Base-by-base conservation (phyloP, 1,140 invertebrate species). In the Parasteatoda tepidariorum region DNA sequence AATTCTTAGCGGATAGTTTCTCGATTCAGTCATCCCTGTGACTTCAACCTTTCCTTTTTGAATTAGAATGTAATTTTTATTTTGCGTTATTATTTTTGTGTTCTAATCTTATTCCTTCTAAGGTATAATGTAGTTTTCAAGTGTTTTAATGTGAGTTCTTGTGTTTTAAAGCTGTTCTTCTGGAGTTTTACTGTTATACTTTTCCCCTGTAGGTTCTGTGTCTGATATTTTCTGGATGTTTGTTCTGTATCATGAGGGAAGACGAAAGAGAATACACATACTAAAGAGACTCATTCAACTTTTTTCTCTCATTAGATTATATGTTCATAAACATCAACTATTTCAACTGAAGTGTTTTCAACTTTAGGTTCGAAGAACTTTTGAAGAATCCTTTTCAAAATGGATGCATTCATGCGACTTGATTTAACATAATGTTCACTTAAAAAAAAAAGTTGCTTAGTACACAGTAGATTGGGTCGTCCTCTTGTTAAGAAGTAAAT, bases 231-330 rank as follows among this genome's bases (percentile, higher is more conserved):
- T 68, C 76, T n/a, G 76, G 76, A 9, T 67, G 70, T 7, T 26
- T 84, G 13, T 84, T 84, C 24, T 75, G 59, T 18, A 57, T 64
- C 13, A 24, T 84, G 3, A 66, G 82, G 30, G 70, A 84, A 30
- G 82, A 84, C 26, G 33, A 59, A 0, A 84, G 55, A 66, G 22
- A 62, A 3, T 74, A 74, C n/a, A 15, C n/a, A 11, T 57, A 31
- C 9, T 15, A 13, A 24, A 22, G 5, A 28, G 22, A 33, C 6
- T 7, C 3, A 9, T n/a, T 66, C 11, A 5, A n/a, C n/a, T n/a
- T n/a, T n/a, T n/a, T n/a, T n/a, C n/a, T n/a, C n/a, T n/a, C n/a
- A n/a, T n/a, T n/a, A n/a, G n/a, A n/a, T n/a, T n/a, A n/a, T n/a
- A n/a, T n/a, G n/a, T n/a, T n/a, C n/a, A n/a, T n/a, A n/a, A n/a